These are phyloP conservation scores for Hymenopus coronatus DNA, from an alignment of 2,888 invertebrate genomes.

Conservation along the genomic window DNA sequence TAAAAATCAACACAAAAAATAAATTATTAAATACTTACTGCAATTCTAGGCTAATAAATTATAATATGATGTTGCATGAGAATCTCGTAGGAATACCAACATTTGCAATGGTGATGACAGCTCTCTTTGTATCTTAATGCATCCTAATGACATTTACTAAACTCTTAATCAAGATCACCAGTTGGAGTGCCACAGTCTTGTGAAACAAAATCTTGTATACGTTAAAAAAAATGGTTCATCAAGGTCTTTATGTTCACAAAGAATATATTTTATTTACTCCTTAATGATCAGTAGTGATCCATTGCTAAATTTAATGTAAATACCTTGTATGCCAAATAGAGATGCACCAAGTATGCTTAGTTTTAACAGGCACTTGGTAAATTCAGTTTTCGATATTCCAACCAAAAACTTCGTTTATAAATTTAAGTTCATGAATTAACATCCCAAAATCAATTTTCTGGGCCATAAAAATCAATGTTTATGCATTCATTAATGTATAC, in stretches of 20 bases:
- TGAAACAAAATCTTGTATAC: not conserved
- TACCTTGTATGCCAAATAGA: not conserved
- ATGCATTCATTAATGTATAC: not conserved
- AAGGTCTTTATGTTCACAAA: not conserved
- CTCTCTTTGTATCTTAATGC: not conserved
- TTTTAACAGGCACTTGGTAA: not conserved
- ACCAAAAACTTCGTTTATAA: not conserved
- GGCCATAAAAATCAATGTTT: not conserved
- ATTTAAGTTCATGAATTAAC: not conserved
- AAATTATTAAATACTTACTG: not conserved
- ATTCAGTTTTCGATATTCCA: not conserved
- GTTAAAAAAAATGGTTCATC: not conserved
- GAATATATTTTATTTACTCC: not conserved
- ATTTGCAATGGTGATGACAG: not conserved
- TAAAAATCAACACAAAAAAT: not conserved
- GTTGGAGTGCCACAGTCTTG: not conserved
- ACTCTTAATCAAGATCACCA: not conserved
- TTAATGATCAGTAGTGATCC: not conserved
- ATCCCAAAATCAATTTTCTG: not conserved
- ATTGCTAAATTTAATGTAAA: not conserved
- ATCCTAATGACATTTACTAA: not conserved
- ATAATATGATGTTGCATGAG: not conserved
- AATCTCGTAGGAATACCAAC: not conserved
- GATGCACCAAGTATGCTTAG: not conserved
- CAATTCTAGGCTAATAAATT: not conserved